A percentile compares a stretch with the other conserved stretches of the same genome.
phyloP scores from a whole-genome alignment of 2,113 vertebrate species.

The Sinocyclocheilus anshuiensis region DNA sequence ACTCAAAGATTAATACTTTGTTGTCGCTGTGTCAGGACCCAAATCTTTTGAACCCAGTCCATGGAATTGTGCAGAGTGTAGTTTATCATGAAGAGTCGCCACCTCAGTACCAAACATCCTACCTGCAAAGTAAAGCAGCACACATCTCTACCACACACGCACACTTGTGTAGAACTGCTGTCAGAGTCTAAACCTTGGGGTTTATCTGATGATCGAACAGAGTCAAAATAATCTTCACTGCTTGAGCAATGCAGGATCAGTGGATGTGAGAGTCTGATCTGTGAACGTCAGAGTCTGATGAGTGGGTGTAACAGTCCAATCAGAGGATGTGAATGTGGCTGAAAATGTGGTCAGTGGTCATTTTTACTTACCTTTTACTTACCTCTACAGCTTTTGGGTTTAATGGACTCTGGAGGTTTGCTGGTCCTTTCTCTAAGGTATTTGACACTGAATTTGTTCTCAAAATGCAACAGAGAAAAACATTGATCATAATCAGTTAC shows the following conservation, averaged over 20 bases:
- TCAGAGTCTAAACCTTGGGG: background rate
- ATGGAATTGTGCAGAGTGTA: slow-evolving; percentile 95
- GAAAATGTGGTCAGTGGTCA: too few relatives aligned
- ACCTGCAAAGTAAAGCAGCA: slow-evolving; percentile 60
- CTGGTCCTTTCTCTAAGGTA: slow-evolving; percentile 86
- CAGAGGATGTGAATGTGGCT: background rate
- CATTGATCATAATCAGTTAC: background rate
- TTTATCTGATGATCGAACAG: too few relatives aligned
- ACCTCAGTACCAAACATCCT: slow-evolving; percentile 94
- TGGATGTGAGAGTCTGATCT: background rate
- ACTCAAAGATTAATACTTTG: slow-evolving; percentile 97
- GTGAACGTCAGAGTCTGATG: background rate
- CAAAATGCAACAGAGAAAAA: background rate
- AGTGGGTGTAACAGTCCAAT: background rate
- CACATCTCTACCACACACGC: background rate
- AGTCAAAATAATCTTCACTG: too few relatives aligned
- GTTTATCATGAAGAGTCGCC: slow-evolving; percentile 96
- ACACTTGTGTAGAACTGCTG: background rate
- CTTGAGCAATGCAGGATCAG: too few relatives aligned
- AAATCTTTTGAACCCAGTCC: slow-evolving; percentile 92
- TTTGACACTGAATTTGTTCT: background rate
- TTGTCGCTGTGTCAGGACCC: slow-evolving; percentile 96
- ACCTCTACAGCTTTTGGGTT: slow-evolving; percentile 80
- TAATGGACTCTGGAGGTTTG: slow-evolving; percentile 86
- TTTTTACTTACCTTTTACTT: background rate